These are phyloP conservation scores for Melangyna quadrimaculata DNA, from an alignment of 2,888 invertebrate genomes.

Conservation along the genomic window DNA sequence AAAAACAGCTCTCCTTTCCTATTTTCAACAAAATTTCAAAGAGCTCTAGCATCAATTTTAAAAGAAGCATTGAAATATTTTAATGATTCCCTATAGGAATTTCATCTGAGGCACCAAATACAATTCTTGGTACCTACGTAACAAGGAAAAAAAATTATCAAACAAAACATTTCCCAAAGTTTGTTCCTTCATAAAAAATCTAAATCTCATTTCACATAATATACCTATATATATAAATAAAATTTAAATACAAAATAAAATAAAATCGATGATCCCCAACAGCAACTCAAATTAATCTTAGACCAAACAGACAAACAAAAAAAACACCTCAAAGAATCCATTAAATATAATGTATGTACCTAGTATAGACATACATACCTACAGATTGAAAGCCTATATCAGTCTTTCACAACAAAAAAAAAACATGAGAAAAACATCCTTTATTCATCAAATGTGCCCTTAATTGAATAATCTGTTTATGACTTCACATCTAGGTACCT, in stretches of 20 bases:
- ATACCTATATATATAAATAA: not conserved
- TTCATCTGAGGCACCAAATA: too few species aligned
- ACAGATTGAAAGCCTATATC: not conserved
- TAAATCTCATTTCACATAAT: not conserved
- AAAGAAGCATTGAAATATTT: too few species aligned
- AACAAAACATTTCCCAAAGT: too few species aligned
- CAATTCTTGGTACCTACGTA: too few species aligned
- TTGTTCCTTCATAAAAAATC: too few species aligned
- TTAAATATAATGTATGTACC: too few species aligned
- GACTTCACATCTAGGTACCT: not conserved
- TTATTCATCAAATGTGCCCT: not conserved
- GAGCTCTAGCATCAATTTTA: too few species aligned
- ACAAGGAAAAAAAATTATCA: too few species aligned
- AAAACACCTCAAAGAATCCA: not conserved
- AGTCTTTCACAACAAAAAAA: not conserved
- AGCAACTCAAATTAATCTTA: not conserved
- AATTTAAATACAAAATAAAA: not conserved
- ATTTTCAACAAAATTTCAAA: too few species aligned
- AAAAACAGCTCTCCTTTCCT: too few species aligned
- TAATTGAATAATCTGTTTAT: slow-evolving; percentile 6
- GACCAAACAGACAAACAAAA: not conserved
- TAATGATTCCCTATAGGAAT: too few species aligned
- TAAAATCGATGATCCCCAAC: not conserved
- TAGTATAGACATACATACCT: too few species aligned
- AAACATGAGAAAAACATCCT: not conserved